Evolutionary conservation across 2,113 vertebrate genomes (phyloP), one percentile per base, ranked within the genome.

Genomic region (Cyanoramphus novaezelandiae): DNA sequence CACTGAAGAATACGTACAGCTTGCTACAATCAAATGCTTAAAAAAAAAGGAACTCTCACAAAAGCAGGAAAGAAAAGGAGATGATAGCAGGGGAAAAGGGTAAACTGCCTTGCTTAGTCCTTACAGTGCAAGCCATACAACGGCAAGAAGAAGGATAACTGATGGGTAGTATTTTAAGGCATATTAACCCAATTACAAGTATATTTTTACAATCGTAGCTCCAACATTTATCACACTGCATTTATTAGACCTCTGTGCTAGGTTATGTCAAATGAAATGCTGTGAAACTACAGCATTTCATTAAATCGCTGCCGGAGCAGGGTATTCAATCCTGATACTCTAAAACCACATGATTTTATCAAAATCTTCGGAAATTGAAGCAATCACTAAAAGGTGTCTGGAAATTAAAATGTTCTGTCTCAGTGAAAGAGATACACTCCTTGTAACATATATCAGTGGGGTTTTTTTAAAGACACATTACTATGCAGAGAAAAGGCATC

Each of bases 121-220:
- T 95, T 97, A 95, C 93, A 70, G 93, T 93, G 72, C 88, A 95
- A 93, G 94, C 96, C 57, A 76, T 92, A 94, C 68, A 95, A 98
- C 81, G 68, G 97, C 19, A 52, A 98, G 95, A 97, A 98, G 97
- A 98, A 96, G 97, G 97, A 98, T 99, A 99, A 99, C 98, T 98
- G 98, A 99, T 99, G 98, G 98, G 97, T 93, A 98, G 98, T 99
- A 99, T 99, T 99, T 99, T 99, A 99, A 99, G 98, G 99, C 99
- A 99, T 99, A 99, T 99, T 99, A 99, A 99, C 98, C 98, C 98
- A 98, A 99, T 99, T 99, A 99, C 99, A 99, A 99, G 98, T 98
- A 98, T 99, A 98, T 99, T 99, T 99, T 99, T 98, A 99, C 99
- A 98, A 98, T 98, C 98, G 96, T 96, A 94, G 97, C 97, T 98